phyloP scores from a whole-genome alignment of 2,888 invertebrate species.

The Philereme transversata region DNA sequence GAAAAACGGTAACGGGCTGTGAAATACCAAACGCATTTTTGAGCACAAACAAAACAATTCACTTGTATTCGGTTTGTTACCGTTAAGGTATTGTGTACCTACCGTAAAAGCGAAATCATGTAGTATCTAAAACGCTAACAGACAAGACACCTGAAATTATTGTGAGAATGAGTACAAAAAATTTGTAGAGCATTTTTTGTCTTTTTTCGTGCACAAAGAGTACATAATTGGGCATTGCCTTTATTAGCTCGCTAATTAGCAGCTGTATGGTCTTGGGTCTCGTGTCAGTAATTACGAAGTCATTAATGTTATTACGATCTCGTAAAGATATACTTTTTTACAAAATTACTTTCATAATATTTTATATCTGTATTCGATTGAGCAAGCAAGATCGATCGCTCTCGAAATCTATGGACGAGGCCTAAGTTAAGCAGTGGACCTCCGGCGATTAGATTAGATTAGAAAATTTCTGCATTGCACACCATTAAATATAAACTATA shows the following conservation, averaged over 20 bases:
- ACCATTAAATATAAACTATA: too few species aligned
- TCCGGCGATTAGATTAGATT: too few species aligned
- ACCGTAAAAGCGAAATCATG: constrained; percentile 46
- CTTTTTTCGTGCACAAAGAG: neutral
- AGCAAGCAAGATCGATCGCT: too few species aligned
- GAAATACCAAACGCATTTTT: constrained; percentile 24
- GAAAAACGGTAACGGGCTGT: constrained; percentile 16
- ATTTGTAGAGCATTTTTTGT: neutral
- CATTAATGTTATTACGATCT: neutral
- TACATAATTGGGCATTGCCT: constrained; percentile 37
- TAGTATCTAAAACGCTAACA: constrained; percentile 36
- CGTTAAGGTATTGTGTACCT: constrained; percentile 43
- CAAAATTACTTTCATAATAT: too few species aligned
- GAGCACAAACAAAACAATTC: constrained; percentile 28
- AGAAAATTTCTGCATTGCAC: too few species aligned
- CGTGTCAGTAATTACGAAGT: constrained; percentile 4
- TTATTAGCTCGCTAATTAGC: constrained; percentile 38
- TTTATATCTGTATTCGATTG: too few species aligned
- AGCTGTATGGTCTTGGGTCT: constrained; percentile 10
- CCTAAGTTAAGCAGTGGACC: too few species aligned
- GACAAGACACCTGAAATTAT: constrained; percentile 26
- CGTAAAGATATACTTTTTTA: neutral
- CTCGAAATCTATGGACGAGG: too few species aligned
- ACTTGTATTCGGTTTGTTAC: constrained; percentile 33
- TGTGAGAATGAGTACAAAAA: constrained; percentile 40